Conservation (phyloP, 1,140 invertebrate genomes). For the Drosophila ambigua region DNA sequence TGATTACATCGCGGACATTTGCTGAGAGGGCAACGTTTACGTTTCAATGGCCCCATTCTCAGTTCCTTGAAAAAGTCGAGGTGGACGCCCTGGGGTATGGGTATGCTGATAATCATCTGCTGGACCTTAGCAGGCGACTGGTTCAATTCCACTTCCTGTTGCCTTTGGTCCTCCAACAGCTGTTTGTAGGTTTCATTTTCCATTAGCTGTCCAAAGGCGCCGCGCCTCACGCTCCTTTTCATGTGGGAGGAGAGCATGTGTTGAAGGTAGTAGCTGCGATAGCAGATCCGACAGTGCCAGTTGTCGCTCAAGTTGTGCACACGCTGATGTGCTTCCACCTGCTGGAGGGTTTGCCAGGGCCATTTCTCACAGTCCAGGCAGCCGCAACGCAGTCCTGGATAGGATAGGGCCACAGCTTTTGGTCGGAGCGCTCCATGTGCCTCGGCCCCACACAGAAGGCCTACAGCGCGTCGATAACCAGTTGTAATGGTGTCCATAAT, state of each 20-base stretch:
- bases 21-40: background rate
- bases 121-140: background rate
- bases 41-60: background rate
- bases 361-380: constrained; percentile 23
- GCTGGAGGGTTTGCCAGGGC: constrained; percentile 29
- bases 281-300: constrained; percentile 46
- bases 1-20: constrained; percentile 18
- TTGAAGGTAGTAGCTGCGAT: constrained; percentile 44
- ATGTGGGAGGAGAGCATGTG: constrained; percentile 33
- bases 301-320: constrained; percentile 30
- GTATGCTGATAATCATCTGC: constrained; percentile 16
- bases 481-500: constrained; percentile 47
- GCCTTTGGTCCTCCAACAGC: constrained; percentile 4
- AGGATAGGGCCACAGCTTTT: background rate
- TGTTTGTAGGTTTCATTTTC: background rate
- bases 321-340: constrained; percentile 35
- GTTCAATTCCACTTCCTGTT: background rate
- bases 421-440: constrained; percentile 22
- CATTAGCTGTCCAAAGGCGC: background rate
- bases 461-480: constrained; percentile 36
- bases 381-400: constrained; percentile 30
- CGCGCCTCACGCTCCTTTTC: background rate
- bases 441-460: background rate
- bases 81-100: background rate
- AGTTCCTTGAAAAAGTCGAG: constrained; percentile 9